Conservation (phyloP, 2,888 invertebrate species). For the Tethea ocularis region DNA sequence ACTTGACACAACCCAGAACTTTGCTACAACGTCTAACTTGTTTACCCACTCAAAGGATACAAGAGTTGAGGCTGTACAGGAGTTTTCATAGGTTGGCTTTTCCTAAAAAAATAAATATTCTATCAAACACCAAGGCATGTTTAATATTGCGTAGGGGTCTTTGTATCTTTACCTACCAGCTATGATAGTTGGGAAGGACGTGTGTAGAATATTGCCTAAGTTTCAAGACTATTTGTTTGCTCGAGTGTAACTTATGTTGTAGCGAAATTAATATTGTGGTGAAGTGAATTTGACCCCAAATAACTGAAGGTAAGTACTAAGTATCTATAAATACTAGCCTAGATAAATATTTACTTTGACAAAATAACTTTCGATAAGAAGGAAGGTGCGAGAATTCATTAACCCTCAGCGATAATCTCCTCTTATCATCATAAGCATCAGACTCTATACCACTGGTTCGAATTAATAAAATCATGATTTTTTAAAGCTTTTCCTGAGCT, state of each 20-base stretch:
- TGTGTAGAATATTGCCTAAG: slow-evolving; percentile 32
- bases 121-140: slow-evolving; percentile 22
- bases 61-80: slow-evolving; percentile 33
- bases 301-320: slow-evolving; percentile 26
- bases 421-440: too few relatives aligned
- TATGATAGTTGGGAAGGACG: slow-evolving; percentile 28
- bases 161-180: slow-evolving; percentile 25
- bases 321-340: too few relatives aligned
- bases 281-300: slow-evolving; percentile 21
- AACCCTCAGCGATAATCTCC: too few relatives aligned
- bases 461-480: too few relatives aligned
- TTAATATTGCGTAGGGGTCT: slow-evolving; percentile 26
- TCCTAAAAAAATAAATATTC: slow-evolving; percentile 24
- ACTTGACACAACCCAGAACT: slow-evolving; percentile 42
- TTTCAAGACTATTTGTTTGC: slow-evolving; percentile 33
- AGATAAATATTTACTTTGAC: too few relatives aligned
- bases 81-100: slow-evolving; percentile 35
- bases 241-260: slow-evolving; percentile 30
- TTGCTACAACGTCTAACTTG: slow-evolving; percentile 40
- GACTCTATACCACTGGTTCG: too few relatives aligned
- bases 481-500: too few relatives aligned
- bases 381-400: neutral
- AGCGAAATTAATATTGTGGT: slow-evolving; percentile 18
- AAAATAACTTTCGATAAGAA: too few relatives aligned
- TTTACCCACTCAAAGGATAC: slow-evolving; percentile 43